Percentiles rank a stretch among this genome's conserved stretches.
These are phyloP conservation scores for Hypomecis atomaria DNA, from an alignment of 2,888 invertebrate species.

Conservation along the genomic window DNA sequence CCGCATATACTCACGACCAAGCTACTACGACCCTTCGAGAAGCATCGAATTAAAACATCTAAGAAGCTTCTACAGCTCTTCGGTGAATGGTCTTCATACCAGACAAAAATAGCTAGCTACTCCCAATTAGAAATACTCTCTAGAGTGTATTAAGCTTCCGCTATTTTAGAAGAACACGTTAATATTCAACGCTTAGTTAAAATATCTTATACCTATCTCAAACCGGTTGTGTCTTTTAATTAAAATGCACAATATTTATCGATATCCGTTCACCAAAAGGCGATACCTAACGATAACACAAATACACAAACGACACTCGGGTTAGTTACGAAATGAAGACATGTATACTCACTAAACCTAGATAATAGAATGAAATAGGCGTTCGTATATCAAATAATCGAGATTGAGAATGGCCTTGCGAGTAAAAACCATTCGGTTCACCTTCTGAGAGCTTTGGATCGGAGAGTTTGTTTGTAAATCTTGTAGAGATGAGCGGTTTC, in stretches of 20 bases:
- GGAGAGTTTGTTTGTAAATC: constrained; percentile 31
- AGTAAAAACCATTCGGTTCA: constrained; percentile 42
- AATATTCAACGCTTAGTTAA: constrained; percentile 17
- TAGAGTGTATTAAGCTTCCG: constrained; percentile 66
- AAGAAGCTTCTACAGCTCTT: constrained; percentile 55
- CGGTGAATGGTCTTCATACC: constrained; percentile 57
- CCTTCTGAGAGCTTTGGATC: constrained; percentile 28
- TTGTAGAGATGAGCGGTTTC: constrained; percentile 45
- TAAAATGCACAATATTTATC: constrained; percentile 35
- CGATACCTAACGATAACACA: constrained; percentile 25
- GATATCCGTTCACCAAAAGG: constrained; percentile 30
- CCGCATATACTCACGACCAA: constrained; percentile 60
- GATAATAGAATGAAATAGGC: constrained; percentile 60
- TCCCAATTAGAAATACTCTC: constrained; percentile 79
- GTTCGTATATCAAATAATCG: constrained; percentile 63
- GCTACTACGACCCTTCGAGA: constrained; percentile 53
- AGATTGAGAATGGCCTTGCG: constrained; percentile 66
- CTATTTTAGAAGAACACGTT: constrained; percentile 55
- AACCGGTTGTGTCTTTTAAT: constrained; percentile 29
- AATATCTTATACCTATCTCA: constrained; percentile 13
- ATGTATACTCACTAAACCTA: constrained; percentile 42
- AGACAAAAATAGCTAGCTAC: constrained; percentile 79
- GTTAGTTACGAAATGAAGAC: constrained; percentile 29
- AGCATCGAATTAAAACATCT: constrained; percentile 48
- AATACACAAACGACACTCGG: constrained; percentile 19